Percentiles rank a stretch among this genome's conserved stretches.
phyloP scores from a whole-genome alignment of 2,797 vertebrate species.

The Chromobotia macracanthus region DNA sequence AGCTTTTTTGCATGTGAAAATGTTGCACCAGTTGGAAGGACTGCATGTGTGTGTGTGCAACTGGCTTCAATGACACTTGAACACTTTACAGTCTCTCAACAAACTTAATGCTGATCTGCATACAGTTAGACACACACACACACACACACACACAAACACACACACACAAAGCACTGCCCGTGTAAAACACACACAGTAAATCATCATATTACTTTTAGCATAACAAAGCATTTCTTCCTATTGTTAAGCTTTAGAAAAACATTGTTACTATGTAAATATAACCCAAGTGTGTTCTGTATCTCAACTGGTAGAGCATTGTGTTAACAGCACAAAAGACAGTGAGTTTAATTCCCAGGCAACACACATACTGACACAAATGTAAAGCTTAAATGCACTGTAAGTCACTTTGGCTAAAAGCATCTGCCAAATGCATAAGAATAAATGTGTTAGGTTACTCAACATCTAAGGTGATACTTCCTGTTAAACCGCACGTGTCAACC shows the following conservation, averaged over 20 bases:
- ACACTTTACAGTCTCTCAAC: conserved; percentile 29
- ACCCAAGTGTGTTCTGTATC: too few species aligned
- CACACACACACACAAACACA: too few species aligned
- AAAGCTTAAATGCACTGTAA: too few species aligned
- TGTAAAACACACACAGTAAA: neutral
- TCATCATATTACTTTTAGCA: neutral
- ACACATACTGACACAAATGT: too few species aligned
- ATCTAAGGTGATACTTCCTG: conserved; percentile 10
- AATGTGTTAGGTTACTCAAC: neutral
- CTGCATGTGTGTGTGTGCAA: conserved; percentile 25
- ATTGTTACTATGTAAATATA: too few species aligned
- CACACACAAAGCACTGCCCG: neutral
- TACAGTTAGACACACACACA: conserved; percentile 1
- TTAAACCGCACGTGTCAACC: conserved; percentile 2
- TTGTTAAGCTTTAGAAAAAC: neutral
- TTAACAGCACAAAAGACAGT: too few species aligned
- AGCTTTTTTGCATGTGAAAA: conserved; percentile 31
- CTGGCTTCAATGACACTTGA: conserved; percentile 46
- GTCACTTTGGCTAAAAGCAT: too few species aligned
- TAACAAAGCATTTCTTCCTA: neutral
- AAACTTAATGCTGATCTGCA: conserved; percentile 12
- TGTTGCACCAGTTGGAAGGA: neutral
- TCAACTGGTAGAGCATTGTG: too few species aligned
- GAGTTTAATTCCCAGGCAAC: too few species aligned
- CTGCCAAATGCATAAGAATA: too few species aligned